phyloP scores from a whole-genome alignment of 2,888 invertebrate species.

The Apotomis capreana region DNA sequence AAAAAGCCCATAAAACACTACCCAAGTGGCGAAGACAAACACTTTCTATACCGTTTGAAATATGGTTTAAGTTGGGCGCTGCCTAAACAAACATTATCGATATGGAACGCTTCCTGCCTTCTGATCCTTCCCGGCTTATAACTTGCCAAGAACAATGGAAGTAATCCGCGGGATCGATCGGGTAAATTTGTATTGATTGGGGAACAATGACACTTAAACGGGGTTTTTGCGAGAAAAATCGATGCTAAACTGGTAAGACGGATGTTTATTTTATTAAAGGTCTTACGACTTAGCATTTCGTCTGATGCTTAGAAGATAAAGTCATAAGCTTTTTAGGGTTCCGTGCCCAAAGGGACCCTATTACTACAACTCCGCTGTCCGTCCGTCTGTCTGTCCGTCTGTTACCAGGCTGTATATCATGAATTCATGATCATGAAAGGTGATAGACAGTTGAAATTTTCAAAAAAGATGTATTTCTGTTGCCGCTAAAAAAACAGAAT shows the following conservation, averaged over 20 bases:
- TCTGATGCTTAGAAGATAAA: too few species aligned
- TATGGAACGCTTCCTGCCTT: constrained; percentile 49
- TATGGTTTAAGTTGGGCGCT: constrained; percentile 56
- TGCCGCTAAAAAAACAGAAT: too few species aligned
- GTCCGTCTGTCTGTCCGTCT: too few species aligned
- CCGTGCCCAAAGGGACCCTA: too few species aligned
- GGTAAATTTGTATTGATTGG: constrained; percentile 38
- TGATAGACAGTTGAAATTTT: too few species aligned
- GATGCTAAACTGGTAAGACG: background rate
- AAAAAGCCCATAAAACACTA: constrained; percentile 26
- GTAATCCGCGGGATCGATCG: constrained; percentile 24
- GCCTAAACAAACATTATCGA: constrained; percentile 61
- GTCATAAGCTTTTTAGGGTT: too few species aligned
- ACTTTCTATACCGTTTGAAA: constrained; percentile 46
- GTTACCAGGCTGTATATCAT: too few species aligned
- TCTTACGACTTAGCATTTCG: too few species aligned
- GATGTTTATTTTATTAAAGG: background rate
- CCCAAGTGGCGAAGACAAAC: constrained; percentile 21
- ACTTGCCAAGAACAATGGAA: constrained; percentile 34
- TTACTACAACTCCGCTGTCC: too few species aligned
- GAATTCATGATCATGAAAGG: too few species aligned
- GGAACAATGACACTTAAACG: constrained; percentile 25
- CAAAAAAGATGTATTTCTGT: too few species aligned
- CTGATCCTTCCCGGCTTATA: constrained; percentile 46
- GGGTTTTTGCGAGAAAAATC: constrained; percentile 18